These are phyloP conservation scores for Heterotis niloticus DNA, from an alignment of 2,113 vertebrate species.

Conservation along the genomic window DNA sequence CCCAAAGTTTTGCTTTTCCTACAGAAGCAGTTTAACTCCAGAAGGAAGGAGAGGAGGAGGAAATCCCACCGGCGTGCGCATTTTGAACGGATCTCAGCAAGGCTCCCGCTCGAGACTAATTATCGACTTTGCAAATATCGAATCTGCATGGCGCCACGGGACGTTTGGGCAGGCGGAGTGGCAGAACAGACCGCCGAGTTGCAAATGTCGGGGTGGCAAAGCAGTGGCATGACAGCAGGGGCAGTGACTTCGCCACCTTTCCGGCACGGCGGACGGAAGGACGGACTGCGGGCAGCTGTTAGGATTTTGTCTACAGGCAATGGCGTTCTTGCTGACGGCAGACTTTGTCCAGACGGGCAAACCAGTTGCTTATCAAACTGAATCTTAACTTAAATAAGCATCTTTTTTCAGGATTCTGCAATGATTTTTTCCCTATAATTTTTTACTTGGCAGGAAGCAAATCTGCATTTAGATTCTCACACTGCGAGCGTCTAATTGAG, in stretches of 20 bases:
- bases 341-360: too few relatives aligned
- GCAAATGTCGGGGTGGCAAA: not conserved
- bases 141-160: not conserved
- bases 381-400: not conserved
- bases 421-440: not conserved
- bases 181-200: slow-evolving; percentile 6
- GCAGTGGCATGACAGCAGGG: not conserved
- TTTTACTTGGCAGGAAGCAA: slow-evolving; percentile 27
- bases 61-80: not conserved
- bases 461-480: slow-evolving; percentile 43
- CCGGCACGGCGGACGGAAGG: not conserved
- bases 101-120: slow-evolving; percentile 9
- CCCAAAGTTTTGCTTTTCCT: not conserved
- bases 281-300: too few relatives aligned
- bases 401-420: not conserved
- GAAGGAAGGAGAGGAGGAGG: too few relatives aligned
- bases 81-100: not conserved
- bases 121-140: not conserved
- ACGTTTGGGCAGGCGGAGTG: not conserved
- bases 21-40: not conserved
- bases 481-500: slow-evolving; percentile 42
- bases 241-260: not conserved
- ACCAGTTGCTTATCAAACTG: not conserved
- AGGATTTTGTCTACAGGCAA: too few relatives aligned
- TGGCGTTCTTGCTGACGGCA: too few relatives aligned